Conservation (phyloP, 2,888 invertebrate species). For the Apamea sordens region DNA sequence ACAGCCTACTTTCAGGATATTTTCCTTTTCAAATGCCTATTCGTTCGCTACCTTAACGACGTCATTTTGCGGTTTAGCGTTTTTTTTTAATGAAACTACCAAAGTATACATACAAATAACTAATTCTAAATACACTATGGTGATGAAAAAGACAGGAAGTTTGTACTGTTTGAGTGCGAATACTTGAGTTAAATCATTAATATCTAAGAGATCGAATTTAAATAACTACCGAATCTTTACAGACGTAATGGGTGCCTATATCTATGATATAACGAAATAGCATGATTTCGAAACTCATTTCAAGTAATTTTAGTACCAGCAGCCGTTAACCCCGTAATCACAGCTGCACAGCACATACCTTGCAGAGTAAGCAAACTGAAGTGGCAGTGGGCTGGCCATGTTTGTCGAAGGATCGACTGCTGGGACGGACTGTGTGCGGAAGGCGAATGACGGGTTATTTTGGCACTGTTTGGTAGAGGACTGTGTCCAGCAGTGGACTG, state of each 20-base stretch:
- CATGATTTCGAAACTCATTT: no score
- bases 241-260: neutral
- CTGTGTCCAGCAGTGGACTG: no score
- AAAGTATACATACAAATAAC: no score
- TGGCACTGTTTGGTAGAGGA: no score
- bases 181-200: neutral
- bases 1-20: constrained; percentile 41
- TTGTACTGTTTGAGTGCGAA: neutral
- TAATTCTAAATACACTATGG: neutral
- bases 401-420: no score
- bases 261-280: neutral
- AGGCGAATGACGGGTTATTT: no score
- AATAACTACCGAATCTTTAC: no score
- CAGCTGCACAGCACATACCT: neutral
- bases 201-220: neutral
- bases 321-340: neutral
- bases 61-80: neutral
- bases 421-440: no score
- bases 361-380: no score
- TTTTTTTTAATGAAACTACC: no score
- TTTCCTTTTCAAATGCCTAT: constrained; percentile 29
- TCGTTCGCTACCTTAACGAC: constrained; percentile 13
- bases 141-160: neutral
- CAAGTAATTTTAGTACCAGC: no score
- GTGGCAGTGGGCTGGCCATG: no score